Evolutionary conservation across 1,140 invertebrate genomes (phyloP).

Genomic region (Tyrophagus putrescentiae): DNA sequence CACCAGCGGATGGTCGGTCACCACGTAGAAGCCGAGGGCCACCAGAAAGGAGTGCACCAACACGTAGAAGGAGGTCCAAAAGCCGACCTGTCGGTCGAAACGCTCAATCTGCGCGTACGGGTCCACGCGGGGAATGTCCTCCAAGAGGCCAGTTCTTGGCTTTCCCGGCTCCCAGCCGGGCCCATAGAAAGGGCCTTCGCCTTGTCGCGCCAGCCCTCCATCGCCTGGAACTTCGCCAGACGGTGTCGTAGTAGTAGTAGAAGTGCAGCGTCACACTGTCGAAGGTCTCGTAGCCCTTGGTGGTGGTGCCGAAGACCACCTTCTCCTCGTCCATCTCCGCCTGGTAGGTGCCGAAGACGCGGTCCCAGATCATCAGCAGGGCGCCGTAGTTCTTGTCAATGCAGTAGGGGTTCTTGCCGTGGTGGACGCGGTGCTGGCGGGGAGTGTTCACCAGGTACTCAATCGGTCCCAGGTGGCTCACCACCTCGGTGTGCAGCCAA

Average conservation of each 20-base stretch:
- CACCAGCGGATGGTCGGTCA: conserved; percentile 20
- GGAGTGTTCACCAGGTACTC: conserved; percentile 75
- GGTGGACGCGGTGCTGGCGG: conserved; percentile 73
- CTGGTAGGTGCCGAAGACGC: conserved; percentile 42
- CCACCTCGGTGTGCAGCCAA: conserved; percentile 74
- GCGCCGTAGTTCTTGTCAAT: conserved; percentile 50
- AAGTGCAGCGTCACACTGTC: conserved; percentile 47
- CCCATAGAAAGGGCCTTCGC: conserved; percentile 25
- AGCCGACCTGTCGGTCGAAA: conserved; percentile 22
- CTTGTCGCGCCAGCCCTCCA: conserved; percentile 16
- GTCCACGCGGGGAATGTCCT: conserved; percentile 21
- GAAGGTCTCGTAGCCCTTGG: conserved; percentile 59
- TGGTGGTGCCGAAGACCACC: conserved; percentile 65
- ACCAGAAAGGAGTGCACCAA: conserved; percentile 21
- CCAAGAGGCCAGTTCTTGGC: conserved; percentile 22
- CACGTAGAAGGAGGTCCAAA: conserved; percentile 22
- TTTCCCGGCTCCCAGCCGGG: conserved; percentile 32
- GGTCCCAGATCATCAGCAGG: conserved; percentile 46
- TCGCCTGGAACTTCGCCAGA: conserved; percentile 24
- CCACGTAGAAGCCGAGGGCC: conserved; percentile 24
- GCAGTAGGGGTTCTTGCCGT: conserved; percentile 54
- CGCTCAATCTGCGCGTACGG: conserved; percentile 26
- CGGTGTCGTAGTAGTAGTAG: conserved; percentile 31
- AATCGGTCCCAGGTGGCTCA: conserved; percentile 57
- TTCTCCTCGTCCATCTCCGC: conserved; percentile 46